phyloP scores from a whole-genome alignment of 2,113 vertebrate species.

The Trinectes maculatus region DNA sequence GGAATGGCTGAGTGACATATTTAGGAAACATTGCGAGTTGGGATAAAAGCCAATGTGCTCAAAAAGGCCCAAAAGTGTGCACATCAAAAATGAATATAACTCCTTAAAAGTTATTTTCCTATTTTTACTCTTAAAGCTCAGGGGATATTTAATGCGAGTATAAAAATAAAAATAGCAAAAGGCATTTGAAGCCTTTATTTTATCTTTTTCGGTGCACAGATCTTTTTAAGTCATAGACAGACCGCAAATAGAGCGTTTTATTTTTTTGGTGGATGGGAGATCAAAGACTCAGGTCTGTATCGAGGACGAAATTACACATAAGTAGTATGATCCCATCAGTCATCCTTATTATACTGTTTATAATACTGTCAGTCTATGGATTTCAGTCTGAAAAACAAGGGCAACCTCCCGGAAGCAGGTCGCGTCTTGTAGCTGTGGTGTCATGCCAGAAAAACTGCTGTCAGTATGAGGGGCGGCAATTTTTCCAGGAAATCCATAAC shows the following conservation, averaged over 20 bases:
- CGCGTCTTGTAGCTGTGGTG: not conserved
- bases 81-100: slow-evolving; percentile 12
- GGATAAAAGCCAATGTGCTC: no score
- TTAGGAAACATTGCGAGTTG: no score
- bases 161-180: slow-evolving; percentile 36
- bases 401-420: slow-evolving; percentile 17
- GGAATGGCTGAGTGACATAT: no score
- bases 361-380: no score
- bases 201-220: not conserved
- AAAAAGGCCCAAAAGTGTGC: not conserved
- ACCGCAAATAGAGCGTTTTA: not conserved
- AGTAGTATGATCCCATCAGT: slow-evolving; percentile 26
- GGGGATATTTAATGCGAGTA: not conserved
- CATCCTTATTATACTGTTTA: not conserved
- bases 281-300: slow-evolving; percentile 25
- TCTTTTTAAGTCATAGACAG: slow-evolving; percentile 9
- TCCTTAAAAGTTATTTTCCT: slow-evolving; percentile 3
- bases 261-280: slow-evolving; percentile 15
- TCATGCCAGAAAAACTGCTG: slow-evolving; percentile 37
- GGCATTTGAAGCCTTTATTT: not conserved
- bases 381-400: slow-evolving; percentile 20
- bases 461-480: slow-evolving; percentile 39
- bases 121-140: slow-evolving; percentile 35
- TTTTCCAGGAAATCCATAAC: slow-evolving; percentile 57
- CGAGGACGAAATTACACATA: slow-evolving; percentile 33